A percentile compares a stretch with the other conserved stretches of the same genome.
Evolutionary conservation across 53 echinoderm and acorn worm species (phyloP).

Genomic region (Holothuria scabra): DNA sequence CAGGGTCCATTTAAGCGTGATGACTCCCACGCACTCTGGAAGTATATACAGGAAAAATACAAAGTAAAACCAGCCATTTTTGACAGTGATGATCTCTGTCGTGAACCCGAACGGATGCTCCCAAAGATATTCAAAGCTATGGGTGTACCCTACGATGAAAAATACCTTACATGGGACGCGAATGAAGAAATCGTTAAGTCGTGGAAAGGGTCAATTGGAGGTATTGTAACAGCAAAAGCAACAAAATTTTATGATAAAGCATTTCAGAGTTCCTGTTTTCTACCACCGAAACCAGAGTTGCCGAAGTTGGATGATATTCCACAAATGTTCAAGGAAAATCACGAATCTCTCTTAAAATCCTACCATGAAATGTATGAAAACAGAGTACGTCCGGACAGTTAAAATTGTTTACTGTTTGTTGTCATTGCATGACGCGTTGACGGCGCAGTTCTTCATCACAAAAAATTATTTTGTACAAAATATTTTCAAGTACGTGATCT

Average conservation of each 20-base stretch:
- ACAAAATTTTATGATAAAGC: neutral
- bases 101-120: conserved; percentile 40
- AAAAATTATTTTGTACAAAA: too few relatives aligned
- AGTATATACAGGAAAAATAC: conserved; percentile 44
- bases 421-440: too few relatives aligned
- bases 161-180: conserved; percentile 46
- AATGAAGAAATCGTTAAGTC: neutral
- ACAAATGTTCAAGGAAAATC: neutral
- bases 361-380: conserved; percentile 12
- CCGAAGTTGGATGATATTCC: neutral
- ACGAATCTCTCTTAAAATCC: neutral
- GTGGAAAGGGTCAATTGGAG: conserved; percentile 28
- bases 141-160: conserved; percentile 35
- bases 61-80: conserved; percentile 47
- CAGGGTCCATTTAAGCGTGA: too few relatives aligned
- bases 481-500: too few relatives aligned
- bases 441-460: too few relatives aligned
- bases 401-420: neutral
- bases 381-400: neutral
- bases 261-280: conserved; percentile 2
- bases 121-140: conserved; percentile 52
- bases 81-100: conserved; percentile 49
- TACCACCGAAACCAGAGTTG: neutral
- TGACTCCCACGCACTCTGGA: conserved; percentile 32
- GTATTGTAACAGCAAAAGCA: neutral